Conservation (phyloP, 2,888 invertebrate species). For the Acanthosoma haemorrhoidale region DNA sequence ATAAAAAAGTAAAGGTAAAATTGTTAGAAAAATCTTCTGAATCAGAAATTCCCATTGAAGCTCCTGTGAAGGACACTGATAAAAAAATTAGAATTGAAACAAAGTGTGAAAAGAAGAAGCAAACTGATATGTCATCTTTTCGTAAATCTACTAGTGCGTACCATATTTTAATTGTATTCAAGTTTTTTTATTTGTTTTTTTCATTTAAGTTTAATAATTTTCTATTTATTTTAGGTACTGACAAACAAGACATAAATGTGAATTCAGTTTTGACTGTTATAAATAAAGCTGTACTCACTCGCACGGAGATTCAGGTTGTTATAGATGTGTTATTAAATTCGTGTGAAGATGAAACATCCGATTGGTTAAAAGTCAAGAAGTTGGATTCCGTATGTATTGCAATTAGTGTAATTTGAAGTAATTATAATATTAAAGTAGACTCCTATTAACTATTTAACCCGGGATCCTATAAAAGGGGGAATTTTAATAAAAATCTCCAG, state of each 20-base stretch:
- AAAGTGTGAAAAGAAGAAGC: constrained; percentile 51
- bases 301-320: constrained; percentile 80
- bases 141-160: background rate
- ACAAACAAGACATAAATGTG: constrained; percentile 54
- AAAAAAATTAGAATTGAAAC: constrained; percentile 27
- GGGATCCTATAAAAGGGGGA: too few relatives aligned
- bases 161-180: background rate
- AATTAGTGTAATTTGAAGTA: too few relatives aligned
- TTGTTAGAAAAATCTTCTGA: constrained; percentile 27
- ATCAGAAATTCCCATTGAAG: constrained; percentile 39
- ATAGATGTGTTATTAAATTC: constrained; percentile 86
- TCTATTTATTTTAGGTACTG: constrained; percentile 52
- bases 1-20: constrained; percentile 22
- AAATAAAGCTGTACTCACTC: constrained; percentile 73
- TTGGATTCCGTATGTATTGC: constrained; percentile 22
- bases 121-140: constrained; percentile 50
- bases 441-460: too few relatives aligned
- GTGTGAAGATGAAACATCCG: constrained; percentile 69
- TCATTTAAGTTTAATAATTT: background rate
- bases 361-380: constrained; percentile 69
- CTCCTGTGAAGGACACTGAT: constrained; percentile 43
- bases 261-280: constrained; percentile 65
- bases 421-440: background rate
- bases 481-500: too few relatives aligned
- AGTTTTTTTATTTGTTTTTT: background rate